Evolutionary conservation across 1,140 invertebrate genomes (phyloP).

Genomic region (Heliothis virescens): DNA sequence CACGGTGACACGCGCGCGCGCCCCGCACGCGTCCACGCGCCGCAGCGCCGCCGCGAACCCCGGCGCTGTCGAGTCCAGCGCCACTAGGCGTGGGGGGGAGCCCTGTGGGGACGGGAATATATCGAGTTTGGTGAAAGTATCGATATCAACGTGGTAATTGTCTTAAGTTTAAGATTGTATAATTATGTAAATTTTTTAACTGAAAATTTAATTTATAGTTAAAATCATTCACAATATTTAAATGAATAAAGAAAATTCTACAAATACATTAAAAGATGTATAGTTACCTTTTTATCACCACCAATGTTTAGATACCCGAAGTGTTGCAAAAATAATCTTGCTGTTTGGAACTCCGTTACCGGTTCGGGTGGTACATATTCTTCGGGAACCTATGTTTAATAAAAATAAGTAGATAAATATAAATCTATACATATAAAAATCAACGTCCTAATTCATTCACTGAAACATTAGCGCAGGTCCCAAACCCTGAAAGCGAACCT

Average conservation of each 20-base stretch:
- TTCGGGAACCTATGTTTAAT: constrained; percentile 77
- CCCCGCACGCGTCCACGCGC: constrained; percentile 92
- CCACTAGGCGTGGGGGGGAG: constrained; percentile 89
- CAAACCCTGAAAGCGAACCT: too few species aligned
- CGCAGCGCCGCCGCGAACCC: constrained; percentile 93
- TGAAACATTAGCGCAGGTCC: too few species aligned
- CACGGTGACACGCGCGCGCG: constrained; percentile 95
- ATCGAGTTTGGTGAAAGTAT: too few species aligned
- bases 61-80: constrained; percentile 91
- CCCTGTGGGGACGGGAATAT: constrained; percentile 48
- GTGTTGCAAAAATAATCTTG: constrained; percentile 96
- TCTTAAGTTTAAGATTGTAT: too few species aligned
- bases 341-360: constrained; percentile 97
- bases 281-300: constrained; percentile 84
- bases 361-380: constrained; percentile 94
- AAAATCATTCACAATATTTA: background rate
- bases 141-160: too few species aligned
- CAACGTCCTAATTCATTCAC: too few species aligned
- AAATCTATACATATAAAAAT: too few species aligned
- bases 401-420: background rate
- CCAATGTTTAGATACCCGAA: constrained; percentile 96
- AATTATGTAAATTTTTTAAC: too few species aligned
- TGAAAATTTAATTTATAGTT: background rate
- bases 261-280: too few species aligned
- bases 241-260: constrained; percentile 12